A percentile compares a stretch with the other conserved stretches of the same genome.
These are phyloP conservation scores for Donacobius atricapilla DNA, from an alignment of 2,113 vertebrate genomes.

Conservation along the genomic window DNA sequence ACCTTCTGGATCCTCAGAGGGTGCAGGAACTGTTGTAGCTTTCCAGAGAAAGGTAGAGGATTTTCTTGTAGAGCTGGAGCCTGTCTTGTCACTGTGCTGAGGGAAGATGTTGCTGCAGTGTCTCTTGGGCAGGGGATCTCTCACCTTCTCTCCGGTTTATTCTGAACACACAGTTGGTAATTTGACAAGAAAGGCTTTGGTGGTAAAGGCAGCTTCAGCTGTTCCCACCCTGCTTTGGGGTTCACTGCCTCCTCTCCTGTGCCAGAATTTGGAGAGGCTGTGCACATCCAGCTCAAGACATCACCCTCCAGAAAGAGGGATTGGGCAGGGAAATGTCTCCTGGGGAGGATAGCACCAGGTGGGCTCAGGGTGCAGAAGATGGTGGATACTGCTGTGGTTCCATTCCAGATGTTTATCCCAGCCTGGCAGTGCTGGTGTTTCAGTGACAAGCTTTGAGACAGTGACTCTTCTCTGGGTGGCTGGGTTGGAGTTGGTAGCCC, in stretches of 20 bases:
- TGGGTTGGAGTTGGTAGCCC: accelerated
- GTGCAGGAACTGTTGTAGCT: background rate
- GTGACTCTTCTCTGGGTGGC: background rate
- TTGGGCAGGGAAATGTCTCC: background rate
- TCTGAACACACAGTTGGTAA: background rate
- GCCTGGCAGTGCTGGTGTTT: background rate
- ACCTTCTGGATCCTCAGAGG: background rate
- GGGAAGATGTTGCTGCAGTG: background rate
- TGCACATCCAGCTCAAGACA: background rate
- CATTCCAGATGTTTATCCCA: background rate
- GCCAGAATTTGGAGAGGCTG: background rate
- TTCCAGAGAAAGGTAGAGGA: background rate
- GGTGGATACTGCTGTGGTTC: background rate
- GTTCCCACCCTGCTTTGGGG: background rate
- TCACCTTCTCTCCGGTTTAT: background rate
- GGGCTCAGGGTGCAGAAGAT: background rate
- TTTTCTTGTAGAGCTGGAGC: background rate
- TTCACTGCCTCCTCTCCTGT: background rate
- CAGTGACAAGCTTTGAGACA: background rate
- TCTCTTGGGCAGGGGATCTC: background rate
- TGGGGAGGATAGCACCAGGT: background rate
- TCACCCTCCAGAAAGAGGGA: background rate
- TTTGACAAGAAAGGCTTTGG: background rate
- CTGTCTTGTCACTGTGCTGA: background rate
- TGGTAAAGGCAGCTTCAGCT: background rate